Evolutionary conservation across 2,888 invertebrate species (phyloP).

Genomic region (Oscheius sp.): DNA sequence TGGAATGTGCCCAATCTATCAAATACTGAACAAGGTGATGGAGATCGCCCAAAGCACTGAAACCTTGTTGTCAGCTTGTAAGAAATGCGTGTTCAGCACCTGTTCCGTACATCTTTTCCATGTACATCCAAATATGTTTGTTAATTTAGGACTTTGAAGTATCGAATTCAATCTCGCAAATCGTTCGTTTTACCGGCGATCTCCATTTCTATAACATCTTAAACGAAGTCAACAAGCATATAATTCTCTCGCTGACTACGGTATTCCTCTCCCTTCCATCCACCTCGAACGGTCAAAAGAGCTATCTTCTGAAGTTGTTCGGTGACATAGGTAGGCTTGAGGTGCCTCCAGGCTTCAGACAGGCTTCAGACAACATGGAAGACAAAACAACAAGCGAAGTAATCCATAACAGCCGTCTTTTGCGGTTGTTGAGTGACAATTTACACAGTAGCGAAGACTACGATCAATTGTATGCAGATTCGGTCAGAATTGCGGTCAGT

Average conservation of each 20-base stretch:
- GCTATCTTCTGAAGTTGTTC: neutral
- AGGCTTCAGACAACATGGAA: neutral
- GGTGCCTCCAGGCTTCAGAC: neutral
- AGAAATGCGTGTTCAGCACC: too few relatives aligned
- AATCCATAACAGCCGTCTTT: neutral
- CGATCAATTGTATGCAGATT: slow-evolving; percentile 11
- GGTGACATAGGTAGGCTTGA: neutral
- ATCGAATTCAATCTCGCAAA: neutral
- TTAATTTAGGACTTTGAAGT: slow-evolving; percentile 5
- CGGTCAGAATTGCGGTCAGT: neutral
- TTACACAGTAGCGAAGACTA: slow-evolving; percentile 1
- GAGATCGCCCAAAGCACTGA: neutral
- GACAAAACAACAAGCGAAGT: slow-evolving; percentile 5
- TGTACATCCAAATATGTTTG: too few relatives aligned
- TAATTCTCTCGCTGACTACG: slow-evolving; percentile 3
- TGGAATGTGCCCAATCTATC: neutral
- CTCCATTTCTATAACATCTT: slow-evolving; percentile 1
- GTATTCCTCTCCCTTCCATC: neutral
- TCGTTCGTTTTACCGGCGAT: neutral
- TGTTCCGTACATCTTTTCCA: too few relatives aligned
- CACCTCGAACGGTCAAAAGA: neutral
- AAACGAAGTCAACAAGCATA: slow-evolving; percentile 1
- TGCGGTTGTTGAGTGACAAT: slow-evolving; percentile 1
- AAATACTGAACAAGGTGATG: neutral
- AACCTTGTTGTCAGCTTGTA: neutral